These are phyloP conservation scores for Bufotes viridis DNA, from an alignment of 2,797 vertebrate species.

Conservation along the genomic window DNA sequence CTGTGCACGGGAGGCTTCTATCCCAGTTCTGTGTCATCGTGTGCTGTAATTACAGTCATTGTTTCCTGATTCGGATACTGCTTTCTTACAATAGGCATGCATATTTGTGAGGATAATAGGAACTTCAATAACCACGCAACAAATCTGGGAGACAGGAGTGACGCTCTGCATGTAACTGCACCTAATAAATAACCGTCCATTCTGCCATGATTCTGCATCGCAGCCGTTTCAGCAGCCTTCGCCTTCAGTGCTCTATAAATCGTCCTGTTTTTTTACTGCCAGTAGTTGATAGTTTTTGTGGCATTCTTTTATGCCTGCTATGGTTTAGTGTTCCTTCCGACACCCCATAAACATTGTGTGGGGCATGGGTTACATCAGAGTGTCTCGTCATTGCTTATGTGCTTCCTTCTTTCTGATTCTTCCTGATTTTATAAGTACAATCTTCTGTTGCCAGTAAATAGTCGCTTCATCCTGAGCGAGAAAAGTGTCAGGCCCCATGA, in stretches of 20 bases:
- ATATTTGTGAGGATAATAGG: conserved; percentile 19
- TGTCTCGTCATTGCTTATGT: not conserved
- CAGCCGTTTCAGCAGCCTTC: not conserved
- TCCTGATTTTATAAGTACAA: not conserved
- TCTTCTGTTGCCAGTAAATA: not conserved
- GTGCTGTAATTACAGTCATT: conserved; percentile 29
- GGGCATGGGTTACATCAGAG: not conserved
- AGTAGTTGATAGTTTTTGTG: not conserved
- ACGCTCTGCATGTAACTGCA: conserved; percentile 22
- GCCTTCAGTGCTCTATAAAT: conserved; percentile 45
- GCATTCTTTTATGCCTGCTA: conserved; percentile 7
- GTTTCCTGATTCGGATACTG: conserved; percentile 17
- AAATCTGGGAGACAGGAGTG: conserved; percentile 13
- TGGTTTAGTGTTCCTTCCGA: not conserved
- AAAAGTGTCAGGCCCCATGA: too few relatives aligned
- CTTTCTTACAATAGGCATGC: conserved; percentile 1
- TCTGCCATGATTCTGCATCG: not conserved
- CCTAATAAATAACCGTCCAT: conserved; percentile 25
- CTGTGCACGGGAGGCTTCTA: not conserved
- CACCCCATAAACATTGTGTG: conserved; percentile 11
- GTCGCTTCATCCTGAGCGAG: too few relatives aligned
- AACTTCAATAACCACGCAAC: not conserved
- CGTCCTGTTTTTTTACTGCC: conserved; percentile 23
- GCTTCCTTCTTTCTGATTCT: not conserved
- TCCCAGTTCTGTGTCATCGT: not conserved